These are phyloP conservation scores for Leucophora obtusa DNA, from an alignment of 2,888 invertebrate species.

Conservation along the genomic window DNA sequence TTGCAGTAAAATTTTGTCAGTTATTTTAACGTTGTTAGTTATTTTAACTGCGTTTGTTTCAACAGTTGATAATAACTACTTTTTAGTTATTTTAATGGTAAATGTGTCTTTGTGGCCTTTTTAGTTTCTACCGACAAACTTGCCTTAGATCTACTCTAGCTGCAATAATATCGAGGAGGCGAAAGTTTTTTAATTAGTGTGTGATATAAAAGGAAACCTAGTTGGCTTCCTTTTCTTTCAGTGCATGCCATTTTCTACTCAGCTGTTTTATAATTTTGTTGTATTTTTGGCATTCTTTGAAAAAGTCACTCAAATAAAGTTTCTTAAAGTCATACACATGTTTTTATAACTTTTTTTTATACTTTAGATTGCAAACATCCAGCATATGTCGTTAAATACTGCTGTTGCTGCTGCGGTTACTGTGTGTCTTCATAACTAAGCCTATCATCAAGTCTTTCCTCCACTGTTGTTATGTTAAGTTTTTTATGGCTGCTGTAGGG, in stretches of 20 bases:
- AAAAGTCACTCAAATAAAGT: slow-evolving; percentile 19
- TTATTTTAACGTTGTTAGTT: no score
- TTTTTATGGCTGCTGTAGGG: slow-evolving; percentile 45
- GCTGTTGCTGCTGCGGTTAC: slow-evolving; percentile 13
- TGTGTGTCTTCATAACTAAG: slow-evolving; percentile 51
- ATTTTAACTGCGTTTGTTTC: no score
- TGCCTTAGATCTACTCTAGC: no score
- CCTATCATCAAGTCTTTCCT: slow-evolving; percentile 54
- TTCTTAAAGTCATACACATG: slow-evolving; percentile 36
- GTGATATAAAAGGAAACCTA: no score
- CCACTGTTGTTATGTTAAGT: slow-evolving; percentile 20
- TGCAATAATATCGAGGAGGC: no score
- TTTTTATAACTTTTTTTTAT: slow-evolving; percentile 15
- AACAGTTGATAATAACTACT: no score
- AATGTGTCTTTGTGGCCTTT: no score
- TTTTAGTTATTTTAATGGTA: no score
- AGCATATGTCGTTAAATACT: slow-evolving; percentile 29
- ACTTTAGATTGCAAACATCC: slow-evolving; percentile 15
- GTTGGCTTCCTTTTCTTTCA: neutral
- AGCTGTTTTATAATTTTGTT: slow-evolving; percentile 18
- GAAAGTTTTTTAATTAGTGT: no score
- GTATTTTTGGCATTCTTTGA: slow-evolving; percentile 16
- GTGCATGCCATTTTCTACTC: neutral
- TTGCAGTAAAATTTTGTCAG: no score
- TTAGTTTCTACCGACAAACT: no score